Evolutionary conservation across 2,113 vertebrate genomes (phyloP).

Genomic region (Megaptera novaeangliae): DNA sequence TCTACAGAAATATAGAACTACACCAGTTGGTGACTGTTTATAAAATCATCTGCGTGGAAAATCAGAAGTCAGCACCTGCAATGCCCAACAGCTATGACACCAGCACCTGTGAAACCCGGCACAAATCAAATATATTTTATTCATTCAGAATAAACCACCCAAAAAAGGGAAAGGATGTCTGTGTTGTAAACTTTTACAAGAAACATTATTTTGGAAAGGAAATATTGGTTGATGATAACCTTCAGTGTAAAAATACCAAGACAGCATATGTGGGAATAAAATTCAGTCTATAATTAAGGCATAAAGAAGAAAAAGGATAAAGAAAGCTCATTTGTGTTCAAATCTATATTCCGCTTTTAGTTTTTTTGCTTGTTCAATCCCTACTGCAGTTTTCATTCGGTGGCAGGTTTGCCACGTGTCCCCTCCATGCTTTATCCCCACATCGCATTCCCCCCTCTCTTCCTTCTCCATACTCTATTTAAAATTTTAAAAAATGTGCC

Average conservation of each 20-base stretch:
- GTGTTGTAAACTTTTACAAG: neutral
- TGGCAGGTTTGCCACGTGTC: neutral
- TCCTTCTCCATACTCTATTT: neutral
- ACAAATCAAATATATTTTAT: neutral
- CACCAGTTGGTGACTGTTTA: neutral
- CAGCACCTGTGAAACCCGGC: too few relatives aligned
- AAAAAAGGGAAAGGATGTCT: neutral
- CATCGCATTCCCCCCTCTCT: too few relatives aligned
- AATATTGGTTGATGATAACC: neutral
- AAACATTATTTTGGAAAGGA: neutral
- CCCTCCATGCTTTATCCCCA: neutral
- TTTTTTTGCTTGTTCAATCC: neutral
- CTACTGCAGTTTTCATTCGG: neutral
- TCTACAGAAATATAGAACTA: neutral
- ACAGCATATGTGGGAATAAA: neutral
- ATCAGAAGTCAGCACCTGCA: neutral
- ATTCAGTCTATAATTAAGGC: neutral
- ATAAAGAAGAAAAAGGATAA: neutral
- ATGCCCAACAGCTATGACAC: neutral
- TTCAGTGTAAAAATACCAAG: neutral
- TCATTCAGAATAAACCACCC: neutral
- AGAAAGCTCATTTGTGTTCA: neutral
- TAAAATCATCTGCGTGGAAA: neutral
- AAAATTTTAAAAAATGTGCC: neutral
- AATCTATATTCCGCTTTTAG: neutral